Evolutionary conservation across 2,888 invertebrate species (phyloP).

Genomic region (Drosophila cognata): DNA sequence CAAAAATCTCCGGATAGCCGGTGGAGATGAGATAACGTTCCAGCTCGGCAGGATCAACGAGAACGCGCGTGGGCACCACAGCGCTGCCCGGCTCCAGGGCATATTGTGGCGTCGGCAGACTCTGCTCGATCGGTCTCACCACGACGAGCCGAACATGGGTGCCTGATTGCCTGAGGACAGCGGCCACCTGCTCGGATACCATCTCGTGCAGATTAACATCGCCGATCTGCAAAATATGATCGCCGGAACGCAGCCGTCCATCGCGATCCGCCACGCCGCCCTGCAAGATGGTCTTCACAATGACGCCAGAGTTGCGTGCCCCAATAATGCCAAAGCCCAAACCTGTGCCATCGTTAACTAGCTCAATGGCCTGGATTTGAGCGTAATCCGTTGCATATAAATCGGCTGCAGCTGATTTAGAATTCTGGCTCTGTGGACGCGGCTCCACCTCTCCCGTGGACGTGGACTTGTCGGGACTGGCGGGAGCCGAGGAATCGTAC

Average conservation of each 20-base stretch:
- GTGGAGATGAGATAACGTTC: conserved; percentile 94
- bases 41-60: conserved; percentile 94
- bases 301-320: conserved; percentile 98
- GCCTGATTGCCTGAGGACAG: conserved; percentile 97
- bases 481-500: conserved; percentile 85
- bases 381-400: conserved; percentile 96
- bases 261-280: conserved; percentile 99
- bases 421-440: conserved; percentile 86
- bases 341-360: conserved; percentile 98
- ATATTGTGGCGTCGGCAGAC: conserved; percentile 84
- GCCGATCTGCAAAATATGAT: conserved; percentile 98
- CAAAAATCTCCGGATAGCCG: conserved; percentile 91
- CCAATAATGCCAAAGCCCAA: conserved; percentile 99
- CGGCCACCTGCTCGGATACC: conserved; percentile 99
- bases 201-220: conserved; percentile 97
- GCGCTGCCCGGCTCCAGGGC: conserved; percentile 87
- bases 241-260: conserved; percentile 98
- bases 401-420: conserved; percentile 88
- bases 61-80: conserved; percentile 89
- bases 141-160: conserved; percentile 97
- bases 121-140: conserved; percentile 94
- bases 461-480: conserved; percentile 87
- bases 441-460: conserved; percentile 84
- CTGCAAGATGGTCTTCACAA: conserved; percentile 98
- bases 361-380: conserved; percentile 98